Evolutionary conservation across 2,113 vertebrate species (phyloP), one percentile per base, ranked within the genome.

Genomic region (Talpa occidentalis): DNA sequence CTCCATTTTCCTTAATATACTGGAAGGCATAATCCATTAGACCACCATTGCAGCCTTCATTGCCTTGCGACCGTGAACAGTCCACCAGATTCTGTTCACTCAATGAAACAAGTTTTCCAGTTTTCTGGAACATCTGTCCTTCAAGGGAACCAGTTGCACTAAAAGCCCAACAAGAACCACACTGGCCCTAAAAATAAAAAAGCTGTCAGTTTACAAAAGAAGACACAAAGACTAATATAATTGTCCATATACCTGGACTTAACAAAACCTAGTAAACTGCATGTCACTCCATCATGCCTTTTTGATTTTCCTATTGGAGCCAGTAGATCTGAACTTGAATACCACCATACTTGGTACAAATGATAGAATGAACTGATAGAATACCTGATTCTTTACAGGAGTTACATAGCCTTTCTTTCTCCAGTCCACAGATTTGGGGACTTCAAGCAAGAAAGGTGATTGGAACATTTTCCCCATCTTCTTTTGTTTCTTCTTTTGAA

Each of bases 131-230:
- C 59, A 98, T 94, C 95, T 99, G 99, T 32, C 99, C 99, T 98
- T 99, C 99, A 87, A 99, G 98, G 69, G 99, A 98, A 3, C 99
- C 99, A 0, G 99, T 99, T 47, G 99, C 98, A 77, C 99, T 99
- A 97, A 99, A 99, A 32, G 99, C 99, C 99, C 99, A 99, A 98
- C 99, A 99, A 52, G 99, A 99, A 42, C 99, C 99, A 96, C 99
- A 99, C 0, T 99, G 98, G 92, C 99, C 99, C 99, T 99, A 92
- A 93, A 89, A 94, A 86, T 78, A 81, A 26, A 7, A 24, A 83
- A 15, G 26, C 2, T 10, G 37, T 52, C 11, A 56, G 69, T 70
- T 91, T 93, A 78, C 1, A 89, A 96, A 79, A 59, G 26, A 92
- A 77, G 28, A 87, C 72, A 72, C 0, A 0, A 77, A 93, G 37